Percentiles rank a stretch among this genome's conserved stretches.
Evolutionary conservation across 1,140 invertebrate species (phyloP).

Genomic region (Aphidius gifuensis): DNA sequence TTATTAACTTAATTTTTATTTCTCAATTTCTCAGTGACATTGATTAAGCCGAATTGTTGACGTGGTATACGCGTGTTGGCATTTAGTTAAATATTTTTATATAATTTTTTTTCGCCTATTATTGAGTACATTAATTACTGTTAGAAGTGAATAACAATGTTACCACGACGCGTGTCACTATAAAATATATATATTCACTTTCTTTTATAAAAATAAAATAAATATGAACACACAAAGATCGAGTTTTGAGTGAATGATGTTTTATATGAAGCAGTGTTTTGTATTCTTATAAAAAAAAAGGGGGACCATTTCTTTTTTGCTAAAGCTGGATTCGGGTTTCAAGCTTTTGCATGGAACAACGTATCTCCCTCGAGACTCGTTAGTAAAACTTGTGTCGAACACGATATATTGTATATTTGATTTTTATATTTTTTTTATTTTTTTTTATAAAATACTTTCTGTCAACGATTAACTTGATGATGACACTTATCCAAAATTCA

Average conservation of each 20-base stretch:
- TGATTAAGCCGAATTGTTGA: background rate
- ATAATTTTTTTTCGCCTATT: constrained; percentile 42
- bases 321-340: constrained; percentile 6
- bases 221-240: no score
- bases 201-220: no score
- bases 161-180: constrained; percentile 35
- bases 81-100: constrained; percentile 36
- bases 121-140: constrained; percentile 50
- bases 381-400: constrained; percentile 12
- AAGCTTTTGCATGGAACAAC: background rate
- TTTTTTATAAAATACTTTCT: no score
- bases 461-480: constrained; percentile 10
- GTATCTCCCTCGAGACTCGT: constrained; percentile 23
- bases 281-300: background rate
- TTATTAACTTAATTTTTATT: no score
- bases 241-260: no score
- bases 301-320: no score
- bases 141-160: background rate
- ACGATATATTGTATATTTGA: background rate
- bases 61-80: constrained; percentile 39
- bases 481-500: background rate
- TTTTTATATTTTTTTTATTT: no score
- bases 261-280: background rate
- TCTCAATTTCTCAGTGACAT: background rate
- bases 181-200: background rate